Base-by-base conservation (phyloP, 2,888 invertebrate species). In the Dorcus parallelipipedus region DNA sequence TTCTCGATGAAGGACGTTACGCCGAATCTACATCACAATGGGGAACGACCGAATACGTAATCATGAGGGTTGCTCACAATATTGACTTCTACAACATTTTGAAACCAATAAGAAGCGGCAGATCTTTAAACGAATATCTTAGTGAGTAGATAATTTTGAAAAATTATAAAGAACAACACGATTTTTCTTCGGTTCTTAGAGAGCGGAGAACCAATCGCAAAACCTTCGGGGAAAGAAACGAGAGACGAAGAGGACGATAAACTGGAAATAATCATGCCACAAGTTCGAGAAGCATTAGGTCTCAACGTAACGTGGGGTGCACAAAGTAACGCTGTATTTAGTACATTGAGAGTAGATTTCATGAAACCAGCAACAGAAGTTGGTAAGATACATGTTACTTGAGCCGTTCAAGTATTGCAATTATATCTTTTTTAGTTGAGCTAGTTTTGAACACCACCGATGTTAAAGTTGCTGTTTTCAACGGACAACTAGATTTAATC, bases 71-170 rank as follows among this genome's bases (percentile, higher is more conserved):
- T n/a, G 86, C 92, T 0, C 79, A 80, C 20, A 80, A 77, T 9
- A 88, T 94, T 5, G 90, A 92, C 73, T 92, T 93, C 72, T 94
- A 94, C 74, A 92, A 95, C 73, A 90, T 94, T 60, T 76, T 90
- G 6, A 83, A 81, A 2, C 83, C 83, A 69, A 56, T 56, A 38
- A 45, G 45, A 9, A 9, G 45, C 6, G 17, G 9, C 14, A 10
- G 45, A 45, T 9, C 6, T 4, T 33, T 45, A 9, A 10, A 20
- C 4, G 45, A 45, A 7, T 45, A 20, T 6, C 20, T 42, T 42
- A 14, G 14, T 42, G 42, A 45, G 45, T 45, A 45, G 23, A 23
- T 10, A 9, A 3, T 9, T 9, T 9, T 3, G 10, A 17, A 20
- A 20, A 17, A 45, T 10, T 20, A 10, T 17, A 17, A 20, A 17